Base-by-base conservation (phyloP, 2,888 invertebrate species). In the Hirtodrosophila alboralis region DNA sequence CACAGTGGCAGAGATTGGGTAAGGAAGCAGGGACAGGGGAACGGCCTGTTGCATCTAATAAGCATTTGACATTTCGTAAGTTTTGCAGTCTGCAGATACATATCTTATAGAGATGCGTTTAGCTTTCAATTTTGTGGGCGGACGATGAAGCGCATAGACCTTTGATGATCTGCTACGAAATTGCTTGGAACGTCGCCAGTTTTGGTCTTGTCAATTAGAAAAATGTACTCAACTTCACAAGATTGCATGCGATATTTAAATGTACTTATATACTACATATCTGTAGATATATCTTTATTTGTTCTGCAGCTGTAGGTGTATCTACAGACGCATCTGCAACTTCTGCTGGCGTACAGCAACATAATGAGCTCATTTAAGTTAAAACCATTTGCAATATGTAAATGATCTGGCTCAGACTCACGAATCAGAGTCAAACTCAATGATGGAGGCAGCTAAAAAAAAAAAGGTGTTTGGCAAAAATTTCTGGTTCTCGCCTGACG, bases 171-270 rank as follows among this genome's bases (percentile, higher is more conserved):
- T 79, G 63, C 53, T 44, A 38, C 56, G 44, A 57, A 66, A 63
- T 74, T 65, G 60, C 41, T 86, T 83, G 81, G 81, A 86, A 57
- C 57, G 28, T 37, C 54, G 81, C 87, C 81, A 83, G 86, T 58
- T 85, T 85, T 62, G 51, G 84, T 86, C 84, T 86, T 83, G 81
- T 86, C 81, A 83, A 83, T 83, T 83, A 86, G 79, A 53, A 60
- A 67, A 68, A 63, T 63, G 64, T 65, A 63, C 10, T 41, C 63
- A 67, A 78, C 81, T 85, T 85, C 76, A 78, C 51, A 81, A 67
- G 84, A 69, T 71, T 84, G 74, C 78, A 69, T 64, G 84, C 77
- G 78, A 76, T 81, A 75, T 75, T 72, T 65, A 66, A 47, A 18
- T 8, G 12, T 10, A 31, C 23, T 3, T 27, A 4, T 31, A 41